Base-by-base conservation (phyloP, 2,888 invertebrate species). In the Caenorhabditis afra region DNA sequence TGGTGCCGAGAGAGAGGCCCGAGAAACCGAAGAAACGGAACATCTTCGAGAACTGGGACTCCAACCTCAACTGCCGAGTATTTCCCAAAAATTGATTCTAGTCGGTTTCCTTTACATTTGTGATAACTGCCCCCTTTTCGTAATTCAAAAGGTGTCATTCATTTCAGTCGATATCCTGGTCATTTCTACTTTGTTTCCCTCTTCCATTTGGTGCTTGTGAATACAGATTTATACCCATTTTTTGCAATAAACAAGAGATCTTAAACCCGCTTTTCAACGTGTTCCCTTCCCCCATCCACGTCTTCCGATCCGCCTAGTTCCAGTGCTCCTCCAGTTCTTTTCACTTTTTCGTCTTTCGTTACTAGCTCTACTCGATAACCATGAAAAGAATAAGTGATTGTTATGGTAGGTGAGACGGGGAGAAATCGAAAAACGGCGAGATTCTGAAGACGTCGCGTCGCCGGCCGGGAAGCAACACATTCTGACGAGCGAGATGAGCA, bases 401-500 rank as follows among this genome's bases (percentile, higher is more conserved):
- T 50, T 57, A 20, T 57, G 71, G 71, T 71, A 71, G 29, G 71
- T 57, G 14, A 5, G 20, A 4, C 11, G 35, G n/a, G n/a, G 18
- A 16, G 57, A 50, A 41, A 16, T 23, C 23, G 8, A 16, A 0
- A 58, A 52, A 23, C 16, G n/a, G 3, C 10, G 4, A 29, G 29
- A 29, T 35, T 61, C 49, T 71, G 35, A 61, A 71, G 71, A 71
- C 12, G 62, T 50, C n/a, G 7, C 29, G 29, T 57, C 57, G 23
- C 61, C 76, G 4, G 68, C 76, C 16, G 67, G 68, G 18, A 76
- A 76, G 50, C 76, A 76, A 39, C 68, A 64, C n/a, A 76, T 76
- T 52, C 35, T 70, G 59, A 52, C 64, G 16, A 64, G 68, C 29
- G 50, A 58, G 12, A 47, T 76, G 64, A 70, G 70, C 58, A 76